Evolutionary conservation across 2,797 vertebrate genomes (phyloP), one percentile per base, ranked within the genome.

Genomic region (Gambusia yucatana): DNA sequence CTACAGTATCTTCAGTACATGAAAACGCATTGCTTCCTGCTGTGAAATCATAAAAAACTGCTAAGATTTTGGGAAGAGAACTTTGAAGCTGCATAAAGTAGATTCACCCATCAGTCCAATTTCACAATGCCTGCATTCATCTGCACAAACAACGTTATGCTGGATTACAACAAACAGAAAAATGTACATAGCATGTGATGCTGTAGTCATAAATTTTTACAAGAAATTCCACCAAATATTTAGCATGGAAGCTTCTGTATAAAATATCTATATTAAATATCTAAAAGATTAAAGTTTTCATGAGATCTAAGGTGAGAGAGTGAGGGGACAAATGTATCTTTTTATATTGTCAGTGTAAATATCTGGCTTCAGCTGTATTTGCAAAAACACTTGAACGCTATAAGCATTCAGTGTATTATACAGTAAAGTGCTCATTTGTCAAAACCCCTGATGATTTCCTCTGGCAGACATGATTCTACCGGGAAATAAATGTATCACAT

Each of bases 401-500:
- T 6, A 33, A 41, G 48, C 4, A 30, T 30, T 33, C 28, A 17
- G 39, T 73, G 17, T 79, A 48, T 67, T 77, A 67, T 30, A 36
- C 0, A 6, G n/a, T 28, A 8, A 47, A 22, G 46, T 48, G 36
- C 39, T 75, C 44, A 48, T 28, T n/a, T 39, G 16, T n/a, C 28
- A 4, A 39, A 1, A 72, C 61, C 77, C 70, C 70, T 70, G 41
- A 6, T 70, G 83, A 67, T 75, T 74, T 6, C 4, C 48, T 9
- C 48, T 36, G 77, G 67, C 76, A 78, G 71, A 75, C 1, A 13
- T 77, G 78, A 87, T 30, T 63, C 81, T 30, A 39, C 14, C 39
- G 81, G 89, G 80, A 79, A 84, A 84, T 87, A 79, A 74, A 87
- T 82, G 0, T 46, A 79, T 86, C 76, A 81, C 74, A 76, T 86